A percentile compares a stretch with the other conserved stretches of the same genome.
phyloP scores from a whole-genome alignment of 2,888 invertebrate genomes.

The Agrochola litura region DNA sequence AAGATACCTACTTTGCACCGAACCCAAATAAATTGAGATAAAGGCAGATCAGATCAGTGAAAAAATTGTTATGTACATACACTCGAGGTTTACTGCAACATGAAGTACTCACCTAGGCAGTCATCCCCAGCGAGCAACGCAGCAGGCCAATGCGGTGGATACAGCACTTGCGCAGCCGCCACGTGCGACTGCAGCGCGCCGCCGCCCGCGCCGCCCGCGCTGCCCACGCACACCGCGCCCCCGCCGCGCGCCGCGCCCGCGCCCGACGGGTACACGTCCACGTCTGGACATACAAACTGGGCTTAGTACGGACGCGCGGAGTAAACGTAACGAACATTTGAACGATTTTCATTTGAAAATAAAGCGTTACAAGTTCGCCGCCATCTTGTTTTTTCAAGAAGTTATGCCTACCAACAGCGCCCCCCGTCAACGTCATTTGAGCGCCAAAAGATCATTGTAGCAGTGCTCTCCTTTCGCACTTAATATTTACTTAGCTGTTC shows the following conservation, averaged over 20 bases:
- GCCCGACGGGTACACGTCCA: conserved; percentile 66
- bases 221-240: conserved; percentile 64
- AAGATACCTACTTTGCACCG: neutral
- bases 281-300: conserved; percentile 56
- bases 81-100: neutral
- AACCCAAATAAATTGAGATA: neutral
- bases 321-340: neutral
- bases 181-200: conserved; percentile 68
- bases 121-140: conserved; percentile 78
- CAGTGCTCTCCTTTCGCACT: too few species aligned
- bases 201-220: conserved; percentile 54
- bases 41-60: neutral
- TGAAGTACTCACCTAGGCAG: conserved; percentile 72
- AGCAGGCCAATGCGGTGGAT: conserved; percentile 82
- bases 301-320: neutral
- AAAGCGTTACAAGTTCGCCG: neutral
- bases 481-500: too few species aligned
- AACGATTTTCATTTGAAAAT: neutral
- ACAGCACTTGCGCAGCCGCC: conserved; percentile 68
- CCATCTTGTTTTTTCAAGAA: neutral
- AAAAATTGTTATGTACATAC: neutral
- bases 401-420: neutral
- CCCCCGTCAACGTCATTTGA: neutral
- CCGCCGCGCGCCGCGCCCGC: conserved; percentile 52
- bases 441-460: neutral